Evolutionary conservation across 1,140 invertebrate genomes (phyloP), one percentile per base, ranked within the genome.

Genomic region (Telenomus remus): DNA sequence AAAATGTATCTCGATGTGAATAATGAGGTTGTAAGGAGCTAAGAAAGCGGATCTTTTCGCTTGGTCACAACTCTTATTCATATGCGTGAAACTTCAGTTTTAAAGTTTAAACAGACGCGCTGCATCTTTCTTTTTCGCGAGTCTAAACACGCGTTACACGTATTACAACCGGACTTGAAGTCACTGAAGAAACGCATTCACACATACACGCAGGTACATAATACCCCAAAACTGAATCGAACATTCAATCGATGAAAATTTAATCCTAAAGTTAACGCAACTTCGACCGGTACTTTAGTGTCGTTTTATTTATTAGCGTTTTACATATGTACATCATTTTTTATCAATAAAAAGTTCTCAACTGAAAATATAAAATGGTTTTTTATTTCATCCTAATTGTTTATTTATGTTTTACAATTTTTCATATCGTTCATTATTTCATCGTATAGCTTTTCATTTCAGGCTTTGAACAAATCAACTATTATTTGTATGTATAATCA

Each of bases 331-430:
- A 70, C 61, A 76, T 76, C 73, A 66, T 70, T 76, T 75, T 76
- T 76, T 76, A 76, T 76, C 60, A 76, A 70, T 70, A 76, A 76
- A 71, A 76, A 69, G 54, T 76, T 76, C 60, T 76, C 19, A 27
- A 27, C 19, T 27, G 19, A 27, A 27, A 27, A 6, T 6, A 27
- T 6, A 3, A 27, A 3, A 3, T 27, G 19, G n/a, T n/a, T 27
- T 3, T 27, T 27, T 27, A 27, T 27, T 27, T 6, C 19, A 27
- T 27, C 19, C 19, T 27, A 27, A 27, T 6, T 6, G 6, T 27
- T 27, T 27, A 27, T 27, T 3, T 27, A 27, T 27, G 19, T 27
- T 27, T 27, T 27, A 27, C 19, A 27, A 6, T 27, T 27, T 27
- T 27, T 27, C 6, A 3, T 27, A 27, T 27, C 6, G 19, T 6